These are phyloP conservation scores for Palythoa caribaeorum DNA, from an alignment of 92 coral and sea anemone species.

Conservation along the genomic window DNA sequence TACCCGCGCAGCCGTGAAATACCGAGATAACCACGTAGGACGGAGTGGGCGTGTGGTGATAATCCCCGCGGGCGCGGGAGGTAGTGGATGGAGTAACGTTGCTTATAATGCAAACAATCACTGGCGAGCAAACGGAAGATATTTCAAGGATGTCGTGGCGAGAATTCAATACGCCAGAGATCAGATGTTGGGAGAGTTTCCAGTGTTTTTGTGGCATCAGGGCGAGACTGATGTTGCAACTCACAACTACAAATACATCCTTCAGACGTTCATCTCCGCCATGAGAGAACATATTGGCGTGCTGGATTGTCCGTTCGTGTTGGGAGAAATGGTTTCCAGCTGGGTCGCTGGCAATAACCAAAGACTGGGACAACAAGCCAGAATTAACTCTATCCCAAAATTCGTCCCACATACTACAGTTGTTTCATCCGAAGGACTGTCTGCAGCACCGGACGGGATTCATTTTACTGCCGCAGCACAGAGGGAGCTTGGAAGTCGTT, in stretches of 20 bases:
- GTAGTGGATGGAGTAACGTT: not conserved
- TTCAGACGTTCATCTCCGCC: not conserved
- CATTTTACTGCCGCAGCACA: slow-evolving; percentile 18
- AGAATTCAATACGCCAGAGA: slow-evolving; percentile 10
- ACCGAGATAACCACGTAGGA: slow-evolving; percentile 20
- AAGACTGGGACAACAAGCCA: not conserved
- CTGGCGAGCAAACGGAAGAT: too few relatives aligned
- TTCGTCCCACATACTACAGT: slow-evolving; percentile 8
- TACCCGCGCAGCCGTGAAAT: not conserved
- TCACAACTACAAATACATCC: slow-evolving; percentile 22
- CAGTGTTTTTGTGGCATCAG: slow-evolving; percentile 34
- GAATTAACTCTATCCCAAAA: not conserved
- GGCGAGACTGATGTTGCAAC: slow-evolving; percentile 18
- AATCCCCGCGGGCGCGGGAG: too few relatives aligned
- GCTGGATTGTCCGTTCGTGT: slow-evolving; percentile 28
- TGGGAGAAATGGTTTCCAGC: slow-evolving; percentile 27
- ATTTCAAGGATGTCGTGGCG: not conserved
- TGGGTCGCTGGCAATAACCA: slow-evolving; percentile 18
- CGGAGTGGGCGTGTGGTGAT: not conserved
- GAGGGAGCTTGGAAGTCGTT: slow-evolving; percentile 24
- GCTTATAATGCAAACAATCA: slow-evolving; percentile 1
- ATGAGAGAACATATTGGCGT: slow-evolving; percentile 33
- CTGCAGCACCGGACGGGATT: slow-evolving; percentile 15
- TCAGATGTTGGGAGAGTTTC: not conserved
- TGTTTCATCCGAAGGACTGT: slow-evolving; percentile 19